Evolutionary conservation across 2,113 vertebrate genomes (phyloP).

Genomic region (Cygnus buccinator): DNA sequence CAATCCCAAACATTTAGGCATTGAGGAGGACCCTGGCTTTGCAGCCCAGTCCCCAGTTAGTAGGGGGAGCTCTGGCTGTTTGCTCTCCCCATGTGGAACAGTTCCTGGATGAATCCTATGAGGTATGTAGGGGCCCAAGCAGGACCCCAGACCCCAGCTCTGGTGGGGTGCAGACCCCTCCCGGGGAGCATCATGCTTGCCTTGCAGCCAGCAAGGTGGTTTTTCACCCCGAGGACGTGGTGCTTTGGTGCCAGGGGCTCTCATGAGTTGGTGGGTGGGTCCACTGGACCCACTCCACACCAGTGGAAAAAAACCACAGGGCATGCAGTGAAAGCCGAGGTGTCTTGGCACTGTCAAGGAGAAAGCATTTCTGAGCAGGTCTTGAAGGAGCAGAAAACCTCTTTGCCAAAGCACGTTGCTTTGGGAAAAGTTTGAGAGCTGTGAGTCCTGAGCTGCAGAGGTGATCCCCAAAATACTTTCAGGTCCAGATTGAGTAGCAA

Average conservation of each 20-base stretch:
- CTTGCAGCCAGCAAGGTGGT: neutral
- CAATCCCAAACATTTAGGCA: neutral
- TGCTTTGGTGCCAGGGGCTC: neutral
- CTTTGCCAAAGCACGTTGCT: accelerated
- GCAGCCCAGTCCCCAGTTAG: neutral
- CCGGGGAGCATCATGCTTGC: neutral
- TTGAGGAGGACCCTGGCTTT: neutral
- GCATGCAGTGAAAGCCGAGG: neutral
- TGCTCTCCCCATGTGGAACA: accelerated
- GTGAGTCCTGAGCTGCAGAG: neutral
- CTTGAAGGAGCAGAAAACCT: neutral
- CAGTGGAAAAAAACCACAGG: neutral
- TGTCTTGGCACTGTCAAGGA: neutral
- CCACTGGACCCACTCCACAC: neutral
- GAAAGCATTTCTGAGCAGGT: neutral
- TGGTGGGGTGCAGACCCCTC: neutral
- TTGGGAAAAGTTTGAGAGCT: neutral
- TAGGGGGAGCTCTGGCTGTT: neutral
- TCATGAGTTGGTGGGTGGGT: neutral
- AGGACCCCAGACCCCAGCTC: neutral
- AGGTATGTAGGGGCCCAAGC: neutral
- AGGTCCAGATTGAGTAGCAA: neutral
- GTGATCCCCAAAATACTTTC: neutral
- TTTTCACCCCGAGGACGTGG: neutral
- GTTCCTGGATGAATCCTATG: neutral